Base-by-base conservation (phyloP, 2,113 vertebrate genomes). In the Pterocles orientalis region DNA sequence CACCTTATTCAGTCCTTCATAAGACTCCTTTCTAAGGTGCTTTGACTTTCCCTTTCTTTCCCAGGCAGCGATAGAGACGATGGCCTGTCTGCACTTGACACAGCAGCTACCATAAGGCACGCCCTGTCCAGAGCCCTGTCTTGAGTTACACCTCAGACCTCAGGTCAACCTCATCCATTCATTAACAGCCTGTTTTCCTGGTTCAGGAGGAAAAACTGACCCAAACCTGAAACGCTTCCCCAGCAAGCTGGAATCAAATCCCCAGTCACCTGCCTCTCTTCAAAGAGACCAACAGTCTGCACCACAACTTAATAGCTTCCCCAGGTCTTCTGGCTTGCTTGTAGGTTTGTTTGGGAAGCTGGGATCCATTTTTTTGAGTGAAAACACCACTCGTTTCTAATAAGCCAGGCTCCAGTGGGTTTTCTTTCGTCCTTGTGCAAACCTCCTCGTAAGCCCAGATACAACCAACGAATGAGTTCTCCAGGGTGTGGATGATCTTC, bases 181-280 rank as follows among this genome's bases (percentile, higher is more conserved):
- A 56, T 51, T 64, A 84, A 84, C 9, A 95, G 65, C 69, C 56
- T 71, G 80, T 95, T 94, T 83, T 95, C 77, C 88, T 94, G 28
- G 83, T 80, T 91, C 48, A 33, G 56, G 48, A 71, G 51, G 41
- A 19, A 86, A 71, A 90, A 51, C 0, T 26, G 82, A 62, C 24
- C 33, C 39, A 87, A 93, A 85, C 90, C 57, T 50, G 43, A 95
- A 89, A 72, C 26, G 33, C 36, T n/a, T 47, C 54, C 36, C 65
- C 82, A 43, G 57, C 43, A 92, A 89, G 34, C 36, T 78, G 53
- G 39, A 86, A 89, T 78, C 18, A 71, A 86, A 84, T 71, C 34
- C 24, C 17, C 69, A 82, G 33, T 45, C 77, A 89, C 56, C 65
- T 28, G n/a, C 23, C 18, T 78, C 6, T 66, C 79, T 93, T 91